phyloP scores from a whole-genome alignment of 2,888 invertebrate genomes.

The Augochlorella aurata region DNA sequence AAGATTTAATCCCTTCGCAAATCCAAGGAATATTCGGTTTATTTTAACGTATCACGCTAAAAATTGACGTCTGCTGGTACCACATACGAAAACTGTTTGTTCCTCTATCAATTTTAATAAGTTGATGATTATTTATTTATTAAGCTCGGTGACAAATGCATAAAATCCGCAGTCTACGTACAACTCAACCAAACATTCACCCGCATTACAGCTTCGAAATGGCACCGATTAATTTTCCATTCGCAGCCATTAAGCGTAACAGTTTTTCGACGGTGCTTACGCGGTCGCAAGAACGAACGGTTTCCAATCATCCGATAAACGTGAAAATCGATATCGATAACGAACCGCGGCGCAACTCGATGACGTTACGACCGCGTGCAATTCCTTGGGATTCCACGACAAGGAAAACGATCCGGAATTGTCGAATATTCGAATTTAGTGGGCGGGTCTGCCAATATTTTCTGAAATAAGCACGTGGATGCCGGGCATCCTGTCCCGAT shows the following conservation, averaged over 20 bases:
- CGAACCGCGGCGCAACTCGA: neutral
- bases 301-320: neutral
- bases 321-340: neutral
- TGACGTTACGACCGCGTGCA: neutral
- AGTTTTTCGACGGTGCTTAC: neutral
- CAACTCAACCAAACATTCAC: too few relatives aligned
- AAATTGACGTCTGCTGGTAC: too few relatives aligned
- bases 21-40: too few relatives aligned
- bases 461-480: conserved; percentile 23
- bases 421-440: neutral
- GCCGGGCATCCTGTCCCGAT: neutral
- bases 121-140: too few relatives aligned
- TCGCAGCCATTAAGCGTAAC: neutral
- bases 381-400: neutral
- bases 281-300: neutral
- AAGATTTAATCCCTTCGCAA: too few relatives aligned
- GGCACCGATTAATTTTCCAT: neutral
- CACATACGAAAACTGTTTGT: too few relatives aligned
- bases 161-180: too few relatives aligned
- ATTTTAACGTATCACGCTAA: too few relatives aligned
- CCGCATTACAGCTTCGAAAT: too few relatives aligned
- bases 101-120: too few relatives aligned
- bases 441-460: neutral
- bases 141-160: too few relatives aligned
- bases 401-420: neutral